Evolutionary conservation across 1,140 invertebrate species (phyloP), one percentile per base, ranked within the genome.

Genomic region (Drosophila burlai): DNA sequence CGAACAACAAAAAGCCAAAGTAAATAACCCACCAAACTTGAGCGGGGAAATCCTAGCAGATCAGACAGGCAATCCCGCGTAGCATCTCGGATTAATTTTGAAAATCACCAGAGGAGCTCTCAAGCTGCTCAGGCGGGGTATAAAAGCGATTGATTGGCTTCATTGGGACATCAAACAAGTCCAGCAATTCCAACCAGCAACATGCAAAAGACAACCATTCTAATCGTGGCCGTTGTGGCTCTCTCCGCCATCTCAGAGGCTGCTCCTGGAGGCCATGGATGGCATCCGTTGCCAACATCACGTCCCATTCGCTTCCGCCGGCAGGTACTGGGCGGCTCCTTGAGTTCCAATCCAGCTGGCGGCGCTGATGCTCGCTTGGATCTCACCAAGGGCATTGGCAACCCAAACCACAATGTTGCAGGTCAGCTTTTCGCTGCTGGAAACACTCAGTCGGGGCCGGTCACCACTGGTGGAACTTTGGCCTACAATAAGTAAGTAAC

Each of bases 401-500:
- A 45, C 36, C 91, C 86, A 21, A 58, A 91, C 10, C 91, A 91
- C 69, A 92, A 92, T 74, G 24, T 92, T 1, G 78, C 78, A 40
- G 91, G 86, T 24, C 77, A 79, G 21, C 77, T 81, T 2, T 92
- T 92, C 34, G 91, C 91, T 0, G 91, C 91, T 1, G 91, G 91
- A 52, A 92, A 92, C 60, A 92, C 91, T 0, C 62, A 76, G 21
- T 61, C 74, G 1, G 85, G 85, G 10, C 91, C 84, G 0, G 69
- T 92, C 1, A 84, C 91, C 38, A 78, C 86, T 9, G 91, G 91
- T 3, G 91, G 91, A 13, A 59, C 72, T 9, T n/a, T 92, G 46
- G 83, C 83, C 38, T 92, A 92, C 34, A 92, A 92, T 45, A 92
- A 92, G 91, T 92, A 16, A 91, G 89, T 81, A 4, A 36, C 13